Conservation (phyloP, 2,888 invertebrate genomes). For the Tenthredo mesomela region DNA sequence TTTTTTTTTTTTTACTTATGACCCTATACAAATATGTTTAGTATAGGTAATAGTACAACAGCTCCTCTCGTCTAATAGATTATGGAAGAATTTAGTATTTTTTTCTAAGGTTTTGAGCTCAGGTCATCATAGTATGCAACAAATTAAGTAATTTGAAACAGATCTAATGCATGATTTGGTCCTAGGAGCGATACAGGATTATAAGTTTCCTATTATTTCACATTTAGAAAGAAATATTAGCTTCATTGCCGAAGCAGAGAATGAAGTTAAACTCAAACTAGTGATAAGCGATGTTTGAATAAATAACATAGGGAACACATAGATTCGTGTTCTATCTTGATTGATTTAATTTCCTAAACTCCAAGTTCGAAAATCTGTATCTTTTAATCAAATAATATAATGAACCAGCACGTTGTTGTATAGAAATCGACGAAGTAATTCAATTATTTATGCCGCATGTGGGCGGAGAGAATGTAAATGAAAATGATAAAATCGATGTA, state of each 20-base stretch:
- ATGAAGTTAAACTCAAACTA: neutral
- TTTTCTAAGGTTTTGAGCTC: conserved; percentile 41
- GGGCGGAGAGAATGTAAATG: conserved; percentile 23
- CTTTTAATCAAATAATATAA: neutral
- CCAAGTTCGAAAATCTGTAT: neutral
- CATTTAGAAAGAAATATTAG: neutral
- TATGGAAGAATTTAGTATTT: conserved; percentile 45
- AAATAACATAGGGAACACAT: neutral
- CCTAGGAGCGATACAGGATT: conserved; percentile 6
- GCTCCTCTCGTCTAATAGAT: conserved; percentile 13
- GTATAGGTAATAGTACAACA: conserved; percentile 19
- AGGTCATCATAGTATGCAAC: conserved; percentile 38
- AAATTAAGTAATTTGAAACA: neutral
- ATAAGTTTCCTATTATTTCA: neutral
- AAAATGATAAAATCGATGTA: conserved; percentile 27
- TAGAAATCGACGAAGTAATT: neutral
- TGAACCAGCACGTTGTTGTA: neutral
- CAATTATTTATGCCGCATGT: neutral
- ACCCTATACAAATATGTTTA: neutral
- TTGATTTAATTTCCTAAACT: neutral
- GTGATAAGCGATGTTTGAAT: neutral
- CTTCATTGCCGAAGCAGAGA: neutral
- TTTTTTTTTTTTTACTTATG: neutral
- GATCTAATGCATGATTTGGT: neutral
- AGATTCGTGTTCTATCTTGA: neutral